phyloP scores from a whole-genome alignment of 2,113 vertebrate species.

The Lagopus leucura region DNA sequence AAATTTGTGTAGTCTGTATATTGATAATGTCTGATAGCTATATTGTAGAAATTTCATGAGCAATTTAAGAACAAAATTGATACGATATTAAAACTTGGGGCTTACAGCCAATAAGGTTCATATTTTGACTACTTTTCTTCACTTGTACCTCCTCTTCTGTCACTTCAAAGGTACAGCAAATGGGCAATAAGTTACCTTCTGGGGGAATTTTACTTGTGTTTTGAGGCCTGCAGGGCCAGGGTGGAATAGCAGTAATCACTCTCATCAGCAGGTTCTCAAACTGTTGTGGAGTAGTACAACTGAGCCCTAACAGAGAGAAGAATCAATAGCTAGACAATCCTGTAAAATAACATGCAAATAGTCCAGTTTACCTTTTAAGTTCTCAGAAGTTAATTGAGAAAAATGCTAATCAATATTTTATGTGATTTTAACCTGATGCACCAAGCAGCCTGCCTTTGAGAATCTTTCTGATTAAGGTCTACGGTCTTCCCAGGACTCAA shows the following conservation, averaged over 20 bases:
- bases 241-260: neutral
- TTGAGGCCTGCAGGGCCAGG: neutral
- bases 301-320: neutral
- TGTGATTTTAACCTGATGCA: constrained; percentile 58
- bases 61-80: neutral
- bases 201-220: neutral
- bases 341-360: neutral
- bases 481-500: constrained; percentile 34
- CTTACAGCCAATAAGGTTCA: neutral
- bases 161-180: neutral
- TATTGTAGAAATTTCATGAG: neutral
- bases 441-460: constrained; percentile 62
- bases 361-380: neutral
- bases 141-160: neutral
- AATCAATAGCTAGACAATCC: neutral
- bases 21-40: neutral
- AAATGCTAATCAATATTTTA: constrained; percentile 61
- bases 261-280: neutral
- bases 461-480: constrained; percentile 58
- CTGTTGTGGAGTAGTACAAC: neutral
- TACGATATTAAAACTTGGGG: neutral
- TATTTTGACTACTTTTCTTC: neutral
- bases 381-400: constrained; percentile 5
- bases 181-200: neutral
- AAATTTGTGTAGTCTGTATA: neutral